Conservation (phyloP, 2,888 invertebrate genomes). For the Lapara coniferarum region DNA sequence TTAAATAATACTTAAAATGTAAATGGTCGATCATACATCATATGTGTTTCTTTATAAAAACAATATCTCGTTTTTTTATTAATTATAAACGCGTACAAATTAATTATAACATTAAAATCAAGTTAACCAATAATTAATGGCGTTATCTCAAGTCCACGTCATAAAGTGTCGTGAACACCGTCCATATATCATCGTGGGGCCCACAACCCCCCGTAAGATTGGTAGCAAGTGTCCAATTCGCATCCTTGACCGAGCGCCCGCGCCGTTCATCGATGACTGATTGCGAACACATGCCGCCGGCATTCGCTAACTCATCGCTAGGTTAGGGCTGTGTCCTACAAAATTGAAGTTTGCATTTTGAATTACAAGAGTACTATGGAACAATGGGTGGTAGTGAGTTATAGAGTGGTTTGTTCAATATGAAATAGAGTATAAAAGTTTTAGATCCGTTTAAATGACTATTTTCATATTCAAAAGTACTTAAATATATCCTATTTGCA, state of each 20-base stretch:
- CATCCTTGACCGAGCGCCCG: slow-evolving; percentile 68
- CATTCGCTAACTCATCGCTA: slow-evolving; percentile 73
- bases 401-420: too few species aligned
- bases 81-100: too few species aligned
- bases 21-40: too few species aligned
- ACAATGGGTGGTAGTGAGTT: too few species aligned
- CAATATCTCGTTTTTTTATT: background rate
- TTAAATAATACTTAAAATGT: too few species aligned
- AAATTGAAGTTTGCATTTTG: background rate
- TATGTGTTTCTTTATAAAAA: too few species aligned
- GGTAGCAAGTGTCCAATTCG: slow-evolving; percentile 69
- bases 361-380: too few species aligned
- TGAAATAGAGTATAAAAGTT: too few species aligned
- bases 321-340: slow-evolving; percentile 25
- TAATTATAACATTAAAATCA: background rate
- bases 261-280: slow-evolving; percentile 78
- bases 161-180: slow-evolving; percentile 19
- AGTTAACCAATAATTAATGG: slow-evolving; percentile 19
- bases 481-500: too few species aligned
- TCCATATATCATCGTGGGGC: slow-evolving; percentile 19
- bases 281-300: slow-evolving; percentile 74
- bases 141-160: slow-evolving; percentile 18
- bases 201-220: slow-evolving; percentile 22
- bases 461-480: too few species aligned
- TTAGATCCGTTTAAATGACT: too few species aligned